These are phyloP conservation scores for Chironomus tentans DNA, from an alignment of 2,888 invertebrate species.

Conservation along the genomic window DNA sequence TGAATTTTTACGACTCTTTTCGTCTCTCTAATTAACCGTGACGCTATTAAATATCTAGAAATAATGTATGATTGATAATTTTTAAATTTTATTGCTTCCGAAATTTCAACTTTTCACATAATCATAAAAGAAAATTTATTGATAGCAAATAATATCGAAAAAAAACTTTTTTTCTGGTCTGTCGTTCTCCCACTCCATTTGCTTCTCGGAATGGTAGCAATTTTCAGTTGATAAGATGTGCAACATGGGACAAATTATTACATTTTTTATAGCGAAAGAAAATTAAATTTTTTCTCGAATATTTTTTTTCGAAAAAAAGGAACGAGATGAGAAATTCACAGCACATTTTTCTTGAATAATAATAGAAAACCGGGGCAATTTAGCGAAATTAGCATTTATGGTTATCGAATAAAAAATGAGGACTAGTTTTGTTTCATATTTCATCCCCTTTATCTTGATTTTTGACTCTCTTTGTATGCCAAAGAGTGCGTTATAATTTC, in stretches of 20 bases:
- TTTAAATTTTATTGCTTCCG: slow-evolving; percentile 1
- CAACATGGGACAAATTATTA: slow-evolving; percentile 1
- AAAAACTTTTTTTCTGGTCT: too few species aligned
- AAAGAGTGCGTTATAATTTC: too few species aligned
- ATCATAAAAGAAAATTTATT: too few species aligned
- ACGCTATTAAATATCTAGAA: neutral
- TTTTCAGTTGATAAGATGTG: neutral
- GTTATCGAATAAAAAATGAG: slow-evolving; percentile 6
- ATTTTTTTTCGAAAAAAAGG: neutral
- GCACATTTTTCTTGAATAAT: neutral
- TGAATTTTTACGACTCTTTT: neutral
- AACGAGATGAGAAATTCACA: neutral
- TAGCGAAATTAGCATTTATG: slow-evolving; percentile 25
- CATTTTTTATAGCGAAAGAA: neutral
- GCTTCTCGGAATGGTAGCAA: neutral
- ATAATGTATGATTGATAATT: neutral
- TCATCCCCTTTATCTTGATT: neutral
- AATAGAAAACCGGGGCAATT: slow-evolving; percentile 4
- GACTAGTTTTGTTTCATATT: slow-evolving; percentile 9
- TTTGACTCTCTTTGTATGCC: neutral
- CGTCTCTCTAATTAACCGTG: neutral
- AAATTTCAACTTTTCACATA: neutral
- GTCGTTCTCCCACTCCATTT: too few species aligned
- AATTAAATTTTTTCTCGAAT: neutral
- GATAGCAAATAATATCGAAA: too few species aligned